Base-by-base conservation (phyloP, 35 echinoderm and acorn worm species). In the Apostichopus californicus region DNA sequence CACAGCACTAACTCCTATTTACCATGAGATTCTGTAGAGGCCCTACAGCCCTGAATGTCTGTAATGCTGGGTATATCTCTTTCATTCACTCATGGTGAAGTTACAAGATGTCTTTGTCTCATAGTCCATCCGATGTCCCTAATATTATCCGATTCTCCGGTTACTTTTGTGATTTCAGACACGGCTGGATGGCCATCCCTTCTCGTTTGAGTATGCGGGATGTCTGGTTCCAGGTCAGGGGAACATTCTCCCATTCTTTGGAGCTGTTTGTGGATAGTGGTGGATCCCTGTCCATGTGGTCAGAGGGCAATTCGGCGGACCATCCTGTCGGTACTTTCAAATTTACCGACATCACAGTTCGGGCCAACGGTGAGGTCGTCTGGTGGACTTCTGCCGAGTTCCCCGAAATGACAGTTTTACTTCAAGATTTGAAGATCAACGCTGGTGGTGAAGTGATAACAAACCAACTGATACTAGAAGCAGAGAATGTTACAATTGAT, bases 151-250 rank as follows among this genome's bases (percentile, higher is more conserved):
- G 1, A 46, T 46, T 46, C 34, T 46, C 34, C 34, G 34, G 34
- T 46, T 46, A 46, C 34, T 46, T 46, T 79, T 77, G 64, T 23
- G 8, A 72, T 79, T 66, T 17, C 87, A 97, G 96, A 23, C 90
- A 97, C 88, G 96, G 96, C n/a, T 79, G 91, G 34, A 83, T 97
- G 11, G 80, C 77, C 56, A 63, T 97, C 0, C 96, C 96, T 23
- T 77, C 93, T 15, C 86, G 96, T 8, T 91, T 94, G 9, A 94
- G 93, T 26, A 77, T 97, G 83, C 61, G 96, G 11, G 96, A 97
- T 61, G 96, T 97, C 23, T 97, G 96, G 96, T 95, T 97, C 91
- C 88, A 97, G 34, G 90, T 97, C 28, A 97, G 93, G 20, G 96
- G 96, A 18, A 94, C 90, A 5, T 86, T 97, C 7, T 92, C 90